Base-by-base conservation (phyloP, 2,113 vertebrate species). In the Echinops telfairi region DNA sequence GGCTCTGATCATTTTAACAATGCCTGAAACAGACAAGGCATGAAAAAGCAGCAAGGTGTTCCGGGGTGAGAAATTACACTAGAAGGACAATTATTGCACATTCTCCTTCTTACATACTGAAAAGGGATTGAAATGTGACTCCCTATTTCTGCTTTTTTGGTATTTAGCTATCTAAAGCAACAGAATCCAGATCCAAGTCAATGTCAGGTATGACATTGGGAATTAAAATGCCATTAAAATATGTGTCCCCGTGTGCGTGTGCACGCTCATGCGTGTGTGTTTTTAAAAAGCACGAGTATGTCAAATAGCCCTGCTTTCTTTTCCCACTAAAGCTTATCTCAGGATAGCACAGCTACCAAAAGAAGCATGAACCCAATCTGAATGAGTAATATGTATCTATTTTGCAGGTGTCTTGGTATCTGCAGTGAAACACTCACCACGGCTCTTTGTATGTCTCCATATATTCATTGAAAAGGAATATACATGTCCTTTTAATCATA, bases 281-380 rank as follows among this genome's bases (percentile, higher is more conserved):
- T 17, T 83, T n/a, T 33, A 36, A 22, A 79, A 83, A 70, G 29
- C n/a, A 87, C 20, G 0, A 92, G 19, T 15, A 27, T 6, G 80
- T 95, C 22, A 83, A 77, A 88, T 23, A 86, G 66, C 4, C 15
- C 71, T 60, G 27, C 25, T 60, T 94, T 95, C 88, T 76, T 47
- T 73, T 17, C 92, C 33, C 86, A 91, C 6, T 53, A 53, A 53
- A 53, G 23, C 53, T 78, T 23, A 73, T 83, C 9, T 83, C 40
- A 71, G 29, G 16, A 71, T 25, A 57, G 2, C 0, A 33, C 58
- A 31, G 20, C 17, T 60, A 90, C 6, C 25, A 89, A 87, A 89
- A 73, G 68, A 80, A 88, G 73, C 0, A 57, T 12, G 88, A 78
- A 81, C 81, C 16, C n/a, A 88, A n/a, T 7, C 70, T 47, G 58